Base-by-base conservation (phyloP, 2,113 vertebrate genomes). In the Chaenogobius annularis region DNA sequence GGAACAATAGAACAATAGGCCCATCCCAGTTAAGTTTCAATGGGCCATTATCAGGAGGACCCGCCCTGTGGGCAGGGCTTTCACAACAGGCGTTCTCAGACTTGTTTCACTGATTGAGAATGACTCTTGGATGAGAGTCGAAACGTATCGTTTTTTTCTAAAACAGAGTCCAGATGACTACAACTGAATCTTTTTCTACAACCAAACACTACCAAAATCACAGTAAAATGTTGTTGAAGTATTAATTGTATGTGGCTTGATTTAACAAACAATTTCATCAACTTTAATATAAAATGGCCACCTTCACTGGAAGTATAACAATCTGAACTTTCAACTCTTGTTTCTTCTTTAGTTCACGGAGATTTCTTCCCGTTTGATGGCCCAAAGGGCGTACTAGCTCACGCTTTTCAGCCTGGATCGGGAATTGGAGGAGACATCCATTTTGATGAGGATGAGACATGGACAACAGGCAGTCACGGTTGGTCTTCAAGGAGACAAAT, bases 381-480 rank as follows among this genome's bases (percentile, higher is more conserved):
- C 31, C 84, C 81, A 15, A 11, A 48, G 4, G 78, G 90, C 20
- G 79, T 87, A 26, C 79, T 91, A 82, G 87, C 83, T 70, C 87
- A 91, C 6, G 79, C 84, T 23, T 88, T 89, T 63, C 77, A 83
- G 74, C 85, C 81, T 11, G 87, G 90, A 44, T 76, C 85, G 19
- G 90, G 81, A 13, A 73, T 92, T 3, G 90, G 87, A 78, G 92
- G 83, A 7, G 69, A 89, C 5, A 71, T 75, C 66, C 91, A 90
- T 58, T 90, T 91, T 89, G 90, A 93, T 70, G 83, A 93, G 54
- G 87, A 93, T 46, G 79, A 92, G 81, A 82, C 81, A 7, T 90
- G 87, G 83, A 86, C 77, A 0, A 59, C 5, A 17, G 69, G 69
- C 35, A 83, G 69, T 2, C 61, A 43, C 75, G 90, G 90, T 93